These are phyloP conservation scores for Pomacea canaliculata DNA, from an alignment of 2,888 invertebrate species.

Conservation along the genomic window DNA sequence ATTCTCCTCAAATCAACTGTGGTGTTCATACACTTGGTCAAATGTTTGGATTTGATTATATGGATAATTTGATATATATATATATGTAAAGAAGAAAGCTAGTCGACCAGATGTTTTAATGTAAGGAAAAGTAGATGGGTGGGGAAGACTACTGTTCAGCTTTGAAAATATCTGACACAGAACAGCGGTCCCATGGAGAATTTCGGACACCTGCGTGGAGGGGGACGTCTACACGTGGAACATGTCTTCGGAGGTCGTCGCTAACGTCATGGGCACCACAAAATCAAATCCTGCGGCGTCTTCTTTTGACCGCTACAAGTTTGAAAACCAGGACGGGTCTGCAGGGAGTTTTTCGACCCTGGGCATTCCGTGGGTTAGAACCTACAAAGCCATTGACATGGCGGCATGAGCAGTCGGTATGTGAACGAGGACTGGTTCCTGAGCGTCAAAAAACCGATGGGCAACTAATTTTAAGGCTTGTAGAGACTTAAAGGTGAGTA, in stretches of 20 bases:
- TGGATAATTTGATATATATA: not conserved
- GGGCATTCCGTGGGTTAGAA: constrained; percentile 42
- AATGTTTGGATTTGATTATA: not conserved
- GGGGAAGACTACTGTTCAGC: too few species aligned
- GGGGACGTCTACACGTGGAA: constrained; percentile 72
- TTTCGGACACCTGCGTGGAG: constrained; percentile 44
- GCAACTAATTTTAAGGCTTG: constrained; percentile 84
- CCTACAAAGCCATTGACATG: constrained; percentile 40
- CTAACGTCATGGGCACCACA: constrained; percentile 88
- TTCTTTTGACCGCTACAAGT: constrained; percentile 86
- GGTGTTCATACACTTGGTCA: too few species aligned
- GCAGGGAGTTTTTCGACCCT: constrained; percentile 55
- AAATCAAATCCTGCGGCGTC: constrained; percentile 90
- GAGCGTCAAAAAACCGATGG: constrained; percentile 89
- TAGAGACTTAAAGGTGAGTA: constrained; percentile 75
- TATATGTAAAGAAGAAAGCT: not conserved
- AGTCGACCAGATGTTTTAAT: not conserved
- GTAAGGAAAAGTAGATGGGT: too few species aligned
- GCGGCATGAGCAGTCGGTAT: constrained; percentile 74
- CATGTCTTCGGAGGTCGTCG: constrained; percentile 95
- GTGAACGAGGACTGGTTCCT: constrained; percentile 86
- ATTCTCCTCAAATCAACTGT: too few species aligned
- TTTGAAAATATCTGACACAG: constrained; percentile 71
- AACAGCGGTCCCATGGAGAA: constrained; percentile 49
- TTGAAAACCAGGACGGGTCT: constrained; percentile 75